phyloP scores from a whole-genome alignment of 2,113 vertebrate genomes.

The Strix uralensis region DNA sequence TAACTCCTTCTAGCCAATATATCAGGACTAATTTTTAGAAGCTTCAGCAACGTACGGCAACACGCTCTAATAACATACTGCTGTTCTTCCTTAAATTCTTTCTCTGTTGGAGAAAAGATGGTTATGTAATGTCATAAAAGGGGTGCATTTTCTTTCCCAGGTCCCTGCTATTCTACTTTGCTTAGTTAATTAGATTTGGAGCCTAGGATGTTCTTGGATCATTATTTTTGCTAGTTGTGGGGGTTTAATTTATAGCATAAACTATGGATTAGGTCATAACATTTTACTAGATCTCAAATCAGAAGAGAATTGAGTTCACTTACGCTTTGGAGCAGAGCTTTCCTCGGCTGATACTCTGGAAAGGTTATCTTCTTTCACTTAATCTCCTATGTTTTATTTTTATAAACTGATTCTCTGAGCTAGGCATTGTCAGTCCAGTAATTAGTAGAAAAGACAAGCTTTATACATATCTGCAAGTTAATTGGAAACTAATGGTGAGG shows the following conservation, averaged over 20 bases:
- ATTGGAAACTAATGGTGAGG: not conserved
- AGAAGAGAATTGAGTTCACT: not conserved
- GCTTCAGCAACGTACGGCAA: not conserved
- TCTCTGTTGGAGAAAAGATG: not conserved
- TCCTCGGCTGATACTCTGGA: not conserved
- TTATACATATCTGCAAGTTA: not conserved
- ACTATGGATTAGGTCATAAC: not conserved
- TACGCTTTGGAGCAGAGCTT: not conserved
- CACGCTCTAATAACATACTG: not conserved
- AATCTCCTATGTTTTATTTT: not conserved
- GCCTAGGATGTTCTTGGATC: not conserved
- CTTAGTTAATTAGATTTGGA: not conserved
- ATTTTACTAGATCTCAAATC: not conserved
- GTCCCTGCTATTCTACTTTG: not conserved
- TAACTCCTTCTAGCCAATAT: not conserved
- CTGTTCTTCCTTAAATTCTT: not conserved
- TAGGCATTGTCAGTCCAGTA: not conserved
- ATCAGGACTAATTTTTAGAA: not conserved
- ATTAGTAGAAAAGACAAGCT: not conserved
- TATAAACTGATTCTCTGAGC: not conserved
- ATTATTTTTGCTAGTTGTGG: not conserved
- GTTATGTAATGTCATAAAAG: not conserved
- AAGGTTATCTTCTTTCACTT: not conserved
- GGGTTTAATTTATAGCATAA: not conserved
- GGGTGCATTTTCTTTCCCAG: not conserved